These are phyloP conservation scores for Girardinus metallicus DNA, from an alignment of 2,797 vertebrate genomes.

Conservation along the genomic window DNA sequence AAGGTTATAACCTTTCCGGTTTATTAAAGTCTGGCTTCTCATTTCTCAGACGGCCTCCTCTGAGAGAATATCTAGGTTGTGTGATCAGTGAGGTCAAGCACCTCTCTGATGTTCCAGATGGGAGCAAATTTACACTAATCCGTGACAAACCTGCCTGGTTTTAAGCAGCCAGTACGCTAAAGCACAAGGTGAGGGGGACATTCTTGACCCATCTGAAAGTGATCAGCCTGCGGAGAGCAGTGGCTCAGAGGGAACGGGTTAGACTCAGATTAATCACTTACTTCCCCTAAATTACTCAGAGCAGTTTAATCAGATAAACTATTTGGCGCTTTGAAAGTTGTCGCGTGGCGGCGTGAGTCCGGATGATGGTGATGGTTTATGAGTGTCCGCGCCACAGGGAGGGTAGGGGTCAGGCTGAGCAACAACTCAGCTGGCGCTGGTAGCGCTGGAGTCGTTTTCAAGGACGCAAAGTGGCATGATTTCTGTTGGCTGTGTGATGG, in stretches of 20 bases:
- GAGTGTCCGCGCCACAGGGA: conserved; percentile 5
- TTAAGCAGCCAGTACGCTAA: conserved; percentile 5
- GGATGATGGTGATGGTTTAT: conserved; percentile 21
- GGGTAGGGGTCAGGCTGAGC: conserved; percentile 39
- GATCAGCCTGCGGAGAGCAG: conserved; percentile 39
- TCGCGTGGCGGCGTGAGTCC: conserved; percentile 5
- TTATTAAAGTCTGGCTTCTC: conserved; percentile 1
- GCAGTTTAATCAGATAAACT: conserved; percentile 28
- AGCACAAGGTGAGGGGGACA: conserved; percentile 1
- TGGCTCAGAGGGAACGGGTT: not conserved
- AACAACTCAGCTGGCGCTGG: conserved; percentile 26
- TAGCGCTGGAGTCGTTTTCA: conserved; percentile 27
- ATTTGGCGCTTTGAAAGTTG: conserved; percentile 13
- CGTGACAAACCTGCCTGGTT: conserved; percentile 46
- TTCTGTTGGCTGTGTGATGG: not conserved
- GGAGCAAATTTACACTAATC: conserved; percentile 51
- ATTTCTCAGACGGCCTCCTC: not conserved
- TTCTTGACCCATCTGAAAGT: conserved; percentile 57
- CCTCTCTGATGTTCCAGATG: conserved; percentile 41
- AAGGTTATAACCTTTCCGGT: conserved; percentile 1
- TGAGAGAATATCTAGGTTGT: conserved; percentile 32
- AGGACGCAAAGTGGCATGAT: conserved; percentile 44
- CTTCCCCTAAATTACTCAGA: conserved; percentile 20
- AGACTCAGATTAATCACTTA: conserved; percentile 26
- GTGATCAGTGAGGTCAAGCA: conserved; percentile 33